Base-by-base conservation (phyloP, 2,888 invertebrate genomes). In the Lingula anatina region DNA sequence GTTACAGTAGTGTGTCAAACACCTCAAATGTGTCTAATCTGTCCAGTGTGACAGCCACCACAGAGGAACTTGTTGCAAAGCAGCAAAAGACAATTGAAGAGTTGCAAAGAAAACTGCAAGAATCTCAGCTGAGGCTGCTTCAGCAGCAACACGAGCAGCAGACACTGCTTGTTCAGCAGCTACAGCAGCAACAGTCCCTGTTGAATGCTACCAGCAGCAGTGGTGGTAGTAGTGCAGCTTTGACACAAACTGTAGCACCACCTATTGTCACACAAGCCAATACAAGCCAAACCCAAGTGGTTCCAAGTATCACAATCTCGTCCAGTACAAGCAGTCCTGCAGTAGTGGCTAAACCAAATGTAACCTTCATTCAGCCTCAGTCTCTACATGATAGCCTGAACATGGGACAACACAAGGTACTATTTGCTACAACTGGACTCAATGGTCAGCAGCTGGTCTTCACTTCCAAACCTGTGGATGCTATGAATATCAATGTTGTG, bases 81-180 rank as follows among this genome's bases (percentile, higher is more conserved):
- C 92, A 93, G 72, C 86, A 87, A 65, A 84, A 88, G 47, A 87
- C 88, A 75, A 94, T 94, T 61, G 89, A 90, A 67, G 90, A 91
- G 67, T 79, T 93, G 41, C 89, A 92, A 73, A 80, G 90, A 2
- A 88, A 68, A 55, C 53, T 71, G 39, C 65, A 69, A 46, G 66
- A 68, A 47, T 68, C 67, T 2, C 68, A 70, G 53, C 59, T 65
- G 25, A 58, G 64, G 37, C 61, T 68, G 44, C 61, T 64, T 39
- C 51, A 56, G 42, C 57, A 56, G 39, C 59, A 66, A 58, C 58
- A 65, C 37, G 61, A 61, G 20, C 62, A 60, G 38, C 56, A 57
- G 38, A 62, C 62, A 44, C 62, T 59, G 42, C 62, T 60, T 27
- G 53, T 57, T 7, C 61, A 62, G 41, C 59, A 61, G 40, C 54